phyloP scores from a whole-genome alignment of 2,797 vertebrate species.

The Hypotaenidia okinawae region DNA sequence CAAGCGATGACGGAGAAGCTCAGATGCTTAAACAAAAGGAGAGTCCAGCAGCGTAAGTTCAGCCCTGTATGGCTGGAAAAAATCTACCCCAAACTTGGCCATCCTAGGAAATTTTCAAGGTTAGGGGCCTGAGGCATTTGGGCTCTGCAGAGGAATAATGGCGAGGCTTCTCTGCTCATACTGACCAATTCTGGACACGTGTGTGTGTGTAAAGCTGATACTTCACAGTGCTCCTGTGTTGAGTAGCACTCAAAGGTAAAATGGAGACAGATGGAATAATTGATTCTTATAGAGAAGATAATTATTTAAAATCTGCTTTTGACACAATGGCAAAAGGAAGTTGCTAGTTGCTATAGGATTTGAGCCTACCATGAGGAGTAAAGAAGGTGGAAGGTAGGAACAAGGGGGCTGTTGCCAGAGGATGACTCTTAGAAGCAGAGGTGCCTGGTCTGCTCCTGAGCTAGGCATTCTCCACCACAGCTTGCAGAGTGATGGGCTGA shows the following conservation, averaged over 20 bases:
- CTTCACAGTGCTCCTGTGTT: neutral
- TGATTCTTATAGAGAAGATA: neutral
- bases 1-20: neutral
- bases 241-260: neutral
- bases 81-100: neutral
- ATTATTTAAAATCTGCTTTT: neutral
- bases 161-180: neutral
- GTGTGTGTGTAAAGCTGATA: neutral
- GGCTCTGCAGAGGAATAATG: neutral
- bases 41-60: neutral
- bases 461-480: fast-evolving
- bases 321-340: neutral
- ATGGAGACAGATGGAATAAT: neutral
- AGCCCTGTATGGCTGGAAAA: neutral
- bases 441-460: neutral
- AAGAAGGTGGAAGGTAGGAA: neutral
- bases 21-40: neutral
- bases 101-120: neutral
- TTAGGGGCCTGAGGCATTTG: neutral
- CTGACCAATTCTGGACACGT: neutral
- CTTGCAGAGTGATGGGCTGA: neutral
- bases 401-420: neutral
- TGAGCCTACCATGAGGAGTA: neutral
- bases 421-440: neutral
- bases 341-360: neutral